Evolutionary conservation across 2,113 vertebrate genomes (phyloP).

Genomic region (Rhinopomastus cyanomelas): DNA sequence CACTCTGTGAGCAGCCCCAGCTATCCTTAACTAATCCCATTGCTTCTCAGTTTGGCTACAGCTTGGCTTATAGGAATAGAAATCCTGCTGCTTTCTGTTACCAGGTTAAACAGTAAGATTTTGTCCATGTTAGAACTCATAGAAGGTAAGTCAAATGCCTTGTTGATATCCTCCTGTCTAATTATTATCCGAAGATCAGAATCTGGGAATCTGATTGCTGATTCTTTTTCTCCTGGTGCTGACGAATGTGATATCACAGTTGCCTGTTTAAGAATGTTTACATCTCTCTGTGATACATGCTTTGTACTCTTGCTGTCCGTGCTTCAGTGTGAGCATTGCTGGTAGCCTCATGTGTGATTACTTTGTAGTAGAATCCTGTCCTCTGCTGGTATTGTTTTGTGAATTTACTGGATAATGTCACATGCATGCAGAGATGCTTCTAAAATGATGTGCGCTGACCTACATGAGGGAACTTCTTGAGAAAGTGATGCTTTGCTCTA

Average conservation of each 20-base stretch:
- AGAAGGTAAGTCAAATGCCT: conserved; percentile 81
- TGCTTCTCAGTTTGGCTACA: conserved; percentile 63
- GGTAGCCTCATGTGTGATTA: neutral
- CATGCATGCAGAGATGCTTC: neutral
- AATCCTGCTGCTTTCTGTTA: conserved; percentile 56
- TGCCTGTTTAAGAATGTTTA: conserved; percentile 26
- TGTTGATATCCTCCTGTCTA: conserved; percentile 29
- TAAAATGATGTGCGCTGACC: neutral
- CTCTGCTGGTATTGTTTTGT: conserved; percentile 56
- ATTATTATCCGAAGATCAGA: neutral
- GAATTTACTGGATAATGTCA: conserved; percentile 8
- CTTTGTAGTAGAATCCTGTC: conserved; percentile 50
- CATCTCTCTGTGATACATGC: neutral
- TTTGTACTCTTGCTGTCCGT: conserved; percentile 12
- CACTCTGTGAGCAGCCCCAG: conserved; percentile 72
- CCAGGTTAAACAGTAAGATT: conserved; percentile 63
- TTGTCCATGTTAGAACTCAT: conserved; percentile 83
- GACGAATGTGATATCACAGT: conserved; percentile 4
- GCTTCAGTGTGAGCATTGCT: neutral
- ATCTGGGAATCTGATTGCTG: conserved; percentile 1
- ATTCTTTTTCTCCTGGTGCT: neutral
- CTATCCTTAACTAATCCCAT: conserved; percentile 71
- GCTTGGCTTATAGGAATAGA: conserved; percentile 64
- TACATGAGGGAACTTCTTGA: conserved; percentile 12
- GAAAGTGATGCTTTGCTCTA: neutral